phyloP scores from a whole-genome alignment of 1,140 invertebrate species.

The Hyles vespertilio region DNA sequence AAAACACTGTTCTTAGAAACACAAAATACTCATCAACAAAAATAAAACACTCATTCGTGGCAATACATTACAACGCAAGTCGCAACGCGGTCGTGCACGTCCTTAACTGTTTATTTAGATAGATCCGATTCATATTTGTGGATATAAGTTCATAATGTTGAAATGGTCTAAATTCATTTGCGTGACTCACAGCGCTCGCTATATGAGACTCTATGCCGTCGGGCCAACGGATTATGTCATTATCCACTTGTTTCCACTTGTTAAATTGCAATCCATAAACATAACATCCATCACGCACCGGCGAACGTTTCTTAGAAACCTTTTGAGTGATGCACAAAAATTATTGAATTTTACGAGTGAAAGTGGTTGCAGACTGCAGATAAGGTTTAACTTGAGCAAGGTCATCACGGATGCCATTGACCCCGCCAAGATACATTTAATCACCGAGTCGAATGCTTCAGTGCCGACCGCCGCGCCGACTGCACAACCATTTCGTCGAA shows the following conservation, averaged over 20 bases:
- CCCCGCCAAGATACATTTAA: no score
- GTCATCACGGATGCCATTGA: no score
- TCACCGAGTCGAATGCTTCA: no score
- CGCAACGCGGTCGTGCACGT: neutral
- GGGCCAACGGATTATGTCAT: slow-evolving; percentile 52
- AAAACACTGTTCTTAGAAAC: slow-evolving; percentile 6
- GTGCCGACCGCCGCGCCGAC: no score
- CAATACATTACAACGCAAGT: neutral
- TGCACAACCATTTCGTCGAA: neutral
- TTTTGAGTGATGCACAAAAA: neutral
- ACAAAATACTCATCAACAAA: neutral
- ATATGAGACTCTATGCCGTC: slow-evolving; percentile 38
- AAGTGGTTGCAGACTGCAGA: no score
- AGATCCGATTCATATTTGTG: neutral
- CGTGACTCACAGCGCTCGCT: slow-evolving; percentile 43
- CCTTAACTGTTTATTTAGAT: no score
- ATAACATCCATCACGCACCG: slow-evolving; percentile 15
- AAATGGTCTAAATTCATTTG: slow-evolving; percentile 34
- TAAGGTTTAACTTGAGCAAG: no score
- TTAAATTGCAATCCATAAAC: slow-evolving; percentile 28
- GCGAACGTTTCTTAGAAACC: slow-evolving; percentile 18
- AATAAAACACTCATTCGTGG: neutral
- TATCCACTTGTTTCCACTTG: slow-evolving; percentile 48
- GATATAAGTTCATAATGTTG: slow-evolving; percentile 1
- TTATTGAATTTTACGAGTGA: no score